Percentiles rank a stretch among this genome's conserved stretches.
Evolutionary conservation across 2,113 vertebrate genomes (phyloP).

Genomic region (Gymnogyps californianus): DNA sequence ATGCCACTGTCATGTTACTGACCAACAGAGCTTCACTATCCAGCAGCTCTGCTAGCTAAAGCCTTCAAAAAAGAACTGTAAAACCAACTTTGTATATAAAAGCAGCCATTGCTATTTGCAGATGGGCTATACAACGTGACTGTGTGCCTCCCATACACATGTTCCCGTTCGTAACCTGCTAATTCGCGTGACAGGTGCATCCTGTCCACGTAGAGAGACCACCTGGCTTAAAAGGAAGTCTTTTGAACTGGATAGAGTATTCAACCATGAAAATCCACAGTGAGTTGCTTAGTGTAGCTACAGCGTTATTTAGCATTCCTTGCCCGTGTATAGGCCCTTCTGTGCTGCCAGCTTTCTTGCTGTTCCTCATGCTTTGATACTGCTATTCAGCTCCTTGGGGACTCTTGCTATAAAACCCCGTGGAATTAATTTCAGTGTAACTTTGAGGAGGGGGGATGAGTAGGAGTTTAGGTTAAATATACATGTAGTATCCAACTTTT

Average conservation of each 20-base stretch:
- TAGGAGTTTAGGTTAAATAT: background rate
- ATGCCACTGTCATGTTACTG: background rate
- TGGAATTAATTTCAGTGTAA: background rate
- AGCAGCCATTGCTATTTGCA: background rate
- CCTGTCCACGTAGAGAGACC: rapidly evolving
- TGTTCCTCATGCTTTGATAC: background rate
- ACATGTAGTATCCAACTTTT: background rate
- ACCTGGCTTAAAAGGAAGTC: background rate
- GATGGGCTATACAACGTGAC: background rate
- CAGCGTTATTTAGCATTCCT: background rate
- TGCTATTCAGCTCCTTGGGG: background rate
- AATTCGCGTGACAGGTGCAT: rapidly evolving
- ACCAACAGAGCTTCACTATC: background rate
- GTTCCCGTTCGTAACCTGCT: background rate
- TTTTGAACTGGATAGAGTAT: background rate
- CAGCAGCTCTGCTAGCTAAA: background rate
- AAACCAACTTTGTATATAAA: background rate
- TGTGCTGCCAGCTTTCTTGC: background rate
- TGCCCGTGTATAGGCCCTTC: rapidly evolving
- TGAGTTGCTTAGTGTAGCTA: background rate
- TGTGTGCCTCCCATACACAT: background rate
- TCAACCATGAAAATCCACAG: background rate
- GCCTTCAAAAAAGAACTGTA: background rate
- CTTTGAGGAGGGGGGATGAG: background rate
- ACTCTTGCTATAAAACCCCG: background rate